phyloP scores from a whole-genome alignment of 2,797 vertebrate genomes.

The Crocodylus rhombifer region DNA sequence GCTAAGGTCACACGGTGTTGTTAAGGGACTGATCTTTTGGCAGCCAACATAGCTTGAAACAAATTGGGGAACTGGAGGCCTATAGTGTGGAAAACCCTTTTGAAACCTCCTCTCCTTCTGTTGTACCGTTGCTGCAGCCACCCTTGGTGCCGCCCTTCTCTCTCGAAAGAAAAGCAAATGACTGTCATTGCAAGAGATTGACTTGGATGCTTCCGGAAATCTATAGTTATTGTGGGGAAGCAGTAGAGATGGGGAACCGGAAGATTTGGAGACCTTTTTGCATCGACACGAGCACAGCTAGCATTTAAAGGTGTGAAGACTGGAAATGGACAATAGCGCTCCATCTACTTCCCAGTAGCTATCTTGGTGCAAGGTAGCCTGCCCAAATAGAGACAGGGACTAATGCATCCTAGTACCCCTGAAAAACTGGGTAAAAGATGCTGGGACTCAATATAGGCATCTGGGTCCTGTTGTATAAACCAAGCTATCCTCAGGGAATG shows the following conservation, averaged over 20 bases:
- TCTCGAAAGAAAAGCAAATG: neutral
- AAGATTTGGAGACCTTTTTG: neutral
- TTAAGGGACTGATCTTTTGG: neutral
- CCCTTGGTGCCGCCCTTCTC: neutral
- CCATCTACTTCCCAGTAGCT: neutral
- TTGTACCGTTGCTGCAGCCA: neutral
- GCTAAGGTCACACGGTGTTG: neutral
- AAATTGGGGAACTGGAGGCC: neutral
- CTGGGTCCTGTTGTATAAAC: neutral
- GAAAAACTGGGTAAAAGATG: neutral
- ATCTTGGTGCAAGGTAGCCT: neutral
- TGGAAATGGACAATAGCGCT: neutral
- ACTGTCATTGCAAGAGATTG: neutral
- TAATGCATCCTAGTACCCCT: neutral
- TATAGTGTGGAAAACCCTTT: neutral
- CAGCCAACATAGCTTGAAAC: neutral
- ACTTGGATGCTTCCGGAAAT: neutral
- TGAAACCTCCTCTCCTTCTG: neutral
- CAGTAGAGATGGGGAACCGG: neutral
- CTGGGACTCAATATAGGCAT: neutral
- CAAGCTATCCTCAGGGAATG: neutral
- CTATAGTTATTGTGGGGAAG: neutral
- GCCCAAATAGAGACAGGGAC: neutral
- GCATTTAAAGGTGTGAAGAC: neutral
- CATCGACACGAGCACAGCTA: neutral